Conservation (phyloP, 2,888 invertebrate genomes). For the Clanis bilineata region DNA sequence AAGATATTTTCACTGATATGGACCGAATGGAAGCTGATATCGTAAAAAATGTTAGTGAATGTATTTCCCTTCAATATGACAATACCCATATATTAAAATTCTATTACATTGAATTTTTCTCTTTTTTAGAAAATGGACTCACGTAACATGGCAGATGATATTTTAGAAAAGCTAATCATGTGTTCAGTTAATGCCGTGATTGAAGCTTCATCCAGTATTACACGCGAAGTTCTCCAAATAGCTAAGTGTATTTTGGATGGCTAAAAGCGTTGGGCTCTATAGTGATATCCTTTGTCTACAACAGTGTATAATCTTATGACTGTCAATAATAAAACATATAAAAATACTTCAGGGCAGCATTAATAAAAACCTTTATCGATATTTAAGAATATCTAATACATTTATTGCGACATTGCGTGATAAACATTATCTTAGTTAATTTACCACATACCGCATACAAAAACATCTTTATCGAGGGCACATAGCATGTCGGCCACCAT, state of each 20-base stretch:
- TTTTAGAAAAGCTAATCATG: constrained; percentile 38
- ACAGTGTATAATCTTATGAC: too few species aligned
- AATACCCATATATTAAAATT: too few species aligned
- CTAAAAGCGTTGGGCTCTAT: too few species aligned
- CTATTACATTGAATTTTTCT: not conserved
- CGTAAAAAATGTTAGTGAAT: constrained; percentile 46
- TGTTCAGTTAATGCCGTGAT: constrained; percentile 49
- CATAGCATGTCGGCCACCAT: constrained; percentile 94
- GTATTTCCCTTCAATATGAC: too few species aligned
- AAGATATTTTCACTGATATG: constrained; percentile 38
- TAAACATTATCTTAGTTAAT: not conserved
- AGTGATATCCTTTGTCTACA: too few species aligned
- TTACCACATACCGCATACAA: not conserved
- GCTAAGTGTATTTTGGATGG: constrained; percentile 41
- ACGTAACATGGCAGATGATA: constrained; percentile 40
- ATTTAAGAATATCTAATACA: not conserved
- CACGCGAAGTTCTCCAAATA: constrained; percentile 38
- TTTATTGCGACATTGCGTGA: not conserved
- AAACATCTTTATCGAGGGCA: constrained; percentile 85
- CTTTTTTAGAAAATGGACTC: constrained; percentile 41
- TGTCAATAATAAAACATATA: too few species aligned
- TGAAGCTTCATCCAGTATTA: constrained; percentile 39
- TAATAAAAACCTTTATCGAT: not conserved
- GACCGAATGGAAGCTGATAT: constrained; percentile 37
- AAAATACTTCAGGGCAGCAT: not conserved